phyloP scores from a whole-genome alignment of 1,140 invertebrate genomes.

The Amphibalanus amphitrite region DNA sequence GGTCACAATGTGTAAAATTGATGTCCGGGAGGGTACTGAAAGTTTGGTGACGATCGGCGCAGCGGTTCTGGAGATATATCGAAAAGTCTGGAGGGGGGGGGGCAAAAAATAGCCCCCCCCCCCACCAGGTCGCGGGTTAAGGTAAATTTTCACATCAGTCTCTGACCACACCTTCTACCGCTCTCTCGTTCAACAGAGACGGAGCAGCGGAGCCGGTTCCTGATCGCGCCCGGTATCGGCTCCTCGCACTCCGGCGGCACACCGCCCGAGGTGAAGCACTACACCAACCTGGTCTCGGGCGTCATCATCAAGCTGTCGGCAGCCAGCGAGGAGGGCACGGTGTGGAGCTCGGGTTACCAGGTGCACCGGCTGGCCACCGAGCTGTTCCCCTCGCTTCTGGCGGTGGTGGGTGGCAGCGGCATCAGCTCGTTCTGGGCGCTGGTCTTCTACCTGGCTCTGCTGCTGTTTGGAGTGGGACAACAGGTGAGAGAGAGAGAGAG shows the following conservation, averaged over 20 bases:
- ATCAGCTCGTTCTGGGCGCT: constrained; percentile 70
- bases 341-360: background rate
- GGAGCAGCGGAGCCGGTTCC: too few relatives aligned
- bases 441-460: constrained; percentile 64
- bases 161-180: constrained; percentile 4
- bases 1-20: too few relatives aligned
- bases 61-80: too few relatives aligned
- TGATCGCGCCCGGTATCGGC: too few relatives aligned
- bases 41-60: too few relatives aligned
- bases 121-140: too few relatives aligned
- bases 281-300: background rate
- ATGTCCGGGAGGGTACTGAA: too few relatives aligned
- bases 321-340: background rate
- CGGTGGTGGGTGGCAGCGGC: constrained; percentile 24
- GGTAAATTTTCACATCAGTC: too few relatives aligned
- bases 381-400: constrained; percentile 53
- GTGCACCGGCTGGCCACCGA: constrained; percentile 57
- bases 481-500: constrained; percentile 41
- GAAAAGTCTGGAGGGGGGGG: too few relatives aligned
- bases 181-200: too few relatives aligned
- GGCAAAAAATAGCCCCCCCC: too few relatives aligned
- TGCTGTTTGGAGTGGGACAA: constrained; percentile 69
- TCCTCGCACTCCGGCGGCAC: too few relatives aligned
- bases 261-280: background rate
- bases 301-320: background rate